A percentile compares a stretch with the other conserved stretches of the same genome.
Evolutionary conservation across 2,888 invertebrate genomes (phyloP).

Genomic region (Thymelicus acteon): DNA sequence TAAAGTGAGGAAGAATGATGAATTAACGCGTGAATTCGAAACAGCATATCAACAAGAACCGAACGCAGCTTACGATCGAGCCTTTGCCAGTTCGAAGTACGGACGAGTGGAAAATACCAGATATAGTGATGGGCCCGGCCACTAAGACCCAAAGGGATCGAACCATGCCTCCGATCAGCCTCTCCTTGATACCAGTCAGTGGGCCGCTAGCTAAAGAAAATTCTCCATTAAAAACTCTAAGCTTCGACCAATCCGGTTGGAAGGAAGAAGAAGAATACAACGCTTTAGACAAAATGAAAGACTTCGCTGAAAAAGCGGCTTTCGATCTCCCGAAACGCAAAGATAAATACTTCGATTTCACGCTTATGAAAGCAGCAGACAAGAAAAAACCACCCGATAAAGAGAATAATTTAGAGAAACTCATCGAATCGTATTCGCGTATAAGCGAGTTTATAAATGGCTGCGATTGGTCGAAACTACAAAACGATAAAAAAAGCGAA

Average conservation of each 20-base stretch:
- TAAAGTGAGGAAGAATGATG: conserved; percentile 60
- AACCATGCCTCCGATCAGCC: conserved; percentile 76
- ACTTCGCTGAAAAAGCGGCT: conserved; percentile 79
- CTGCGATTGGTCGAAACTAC: conserved; percentile 76
- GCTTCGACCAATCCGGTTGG: conserved; percentile 64
- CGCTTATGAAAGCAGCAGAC: conserved; percentile 60
- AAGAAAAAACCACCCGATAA: conserved; percentile 59
- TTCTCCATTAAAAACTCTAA: conserved; percentile 67
- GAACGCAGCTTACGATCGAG: conserved; percentile 79
- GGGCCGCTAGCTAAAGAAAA: conserved; percentile 72
- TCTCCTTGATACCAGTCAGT: conserved; percentile 76
- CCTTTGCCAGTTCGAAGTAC: conserved; percentile 67
- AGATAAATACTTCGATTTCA: conserved; percentile 65
- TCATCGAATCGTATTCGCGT: conserved; percentile 77
- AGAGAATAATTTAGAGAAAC: conserved; percentile 71
- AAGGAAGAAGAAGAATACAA: conserved; percentile 77
- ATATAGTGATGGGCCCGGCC: conserved; percentile 67
- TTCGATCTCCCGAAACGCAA: conserved; percentile 76
- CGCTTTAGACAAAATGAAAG: conserved; percentile 81
- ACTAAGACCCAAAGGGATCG: conserved; percentile 66
- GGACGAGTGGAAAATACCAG: conserved; percentile 72
- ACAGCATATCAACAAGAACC: conserved; percentile 83
- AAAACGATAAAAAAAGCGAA: conserved; percentile 61
- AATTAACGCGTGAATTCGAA: conserved; percentile 60
- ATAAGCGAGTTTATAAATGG: conserved; percentile 80